Evolutionary conservation across 2,113 vertebrate genomes (phyloP).

Genomic region (Piaya cayana): DNA sequence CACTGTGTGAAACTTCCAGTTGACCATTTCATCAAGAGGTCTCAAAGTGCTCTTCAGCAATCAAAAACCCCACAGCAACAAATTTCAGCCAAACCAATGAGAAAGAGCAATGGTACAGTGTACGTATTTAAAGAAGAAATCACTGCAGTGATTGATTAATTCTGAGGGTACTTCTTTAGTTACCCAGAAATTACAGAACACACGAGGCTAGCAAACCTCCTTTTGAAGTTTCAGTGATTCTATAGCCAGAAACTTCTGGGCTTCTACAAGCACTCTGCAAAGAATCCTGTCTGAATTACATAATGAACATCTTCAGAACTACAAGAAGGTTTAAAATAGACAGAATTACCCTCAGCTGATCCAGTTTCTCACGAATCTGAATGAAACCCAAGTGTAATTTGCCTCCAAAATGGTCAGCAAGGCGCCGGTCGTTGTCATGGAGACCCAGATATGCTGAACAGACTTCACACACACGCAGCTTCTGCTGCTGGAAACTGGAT

Average conservation of each 20-base stretch:
- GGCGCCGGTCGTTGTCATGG: constrained; percentile 95
- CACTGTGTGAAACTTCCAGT: background rate
- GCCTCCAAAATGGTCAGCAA: constrained; percentile 98
- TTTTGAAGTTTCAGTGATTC: background rate
- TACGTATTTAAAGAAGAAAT: background rate
- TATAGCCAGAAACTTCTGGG: background rate
- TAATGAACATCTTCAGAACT: background rate
- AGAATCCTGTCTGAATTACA: background rate
- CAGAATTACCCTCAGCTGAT: constrained; percentile 87
- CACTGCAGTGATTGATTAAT: background rate
- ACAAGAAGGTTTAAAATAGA: background rate
- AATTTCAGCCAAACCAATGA: background rate
- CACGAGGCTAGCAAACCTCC: background rate
- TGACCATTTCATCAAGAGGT: background rate
- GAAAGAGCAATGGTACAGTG: background rate
- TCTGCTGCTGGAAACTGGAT: constrained; percentile 98
- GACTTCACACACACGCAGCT: constrained; percentile 96
- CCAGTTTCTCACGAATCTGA: constrained; percentile 96
- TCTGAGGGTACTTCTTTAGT: background rate
- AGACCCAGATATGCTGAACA: constrained; percentile 97
- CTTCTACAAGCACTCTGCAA: background rate
- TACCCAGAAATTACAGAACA: background rate
- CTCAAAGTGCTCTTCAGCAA: background rate
- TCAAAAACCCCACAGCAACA: background rate
- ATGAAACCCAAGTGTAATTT: constrained; percentile 98